Evolutionary conservation across 2,888 invertebrate species (phyloP).

Genomic region (Eristalis arbustorum): DNA sequence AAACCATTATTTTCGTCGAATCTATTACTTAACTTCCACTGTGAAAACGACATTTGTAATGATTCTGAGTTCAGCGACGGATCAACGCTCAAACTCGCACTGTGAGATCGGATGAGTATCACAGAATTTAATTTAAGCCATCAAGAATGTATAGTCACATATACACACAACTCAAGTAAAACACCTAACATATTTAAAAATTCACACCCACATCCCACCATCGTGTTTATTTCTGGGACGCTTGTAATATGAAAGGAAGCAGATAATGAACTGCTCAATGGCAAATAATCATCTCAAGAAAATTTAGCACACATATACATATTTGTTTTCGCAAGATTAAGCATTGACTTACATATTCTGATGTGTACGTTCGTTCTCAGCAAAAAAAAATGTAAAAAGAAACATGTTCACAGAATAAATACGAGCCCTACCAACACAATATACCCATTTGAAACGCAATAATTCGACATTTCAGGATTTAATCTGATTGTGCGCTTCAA

Average conservation of each 20-base stretch:
- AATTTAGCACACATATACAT: background rate
- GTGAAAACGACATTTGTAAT: no score
- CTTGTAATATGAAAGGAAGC: background rate
- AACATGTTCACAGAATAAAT: background rate
- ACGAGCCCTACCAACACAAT: background rate
- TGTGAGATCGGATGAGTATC: no score
- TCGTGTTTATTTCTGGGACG: no score
- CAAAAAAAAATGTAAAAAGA: background rate
- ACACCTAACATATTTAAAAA: no score
- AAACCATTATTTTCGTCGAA: no score
- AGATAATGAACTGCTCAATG: background rate
- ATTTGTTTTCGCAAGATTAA: background rate
- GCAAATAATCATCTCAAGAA: background rate
- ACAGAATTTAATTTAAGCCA: no score
- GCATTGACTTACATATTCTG: background rate
- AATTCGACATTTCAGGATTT: conserved; percentile 16
- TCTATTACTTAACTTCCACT: no score
- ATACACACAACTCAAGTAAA: no score
- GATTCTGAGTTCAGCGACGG: no score
- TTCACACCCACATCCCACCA: no score
- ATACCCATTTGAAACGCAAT: background rate
- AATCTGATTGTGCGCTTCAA: conserved; percentile 40
- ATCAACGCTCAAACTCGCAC: no score
- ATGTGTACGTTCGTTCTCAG: background rate
- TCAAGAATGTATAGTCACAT: no score